phyloP scores from a whole-genome alignment of 2,888 invertebrate genomes.

The Drosophila emarginata region DNA sequence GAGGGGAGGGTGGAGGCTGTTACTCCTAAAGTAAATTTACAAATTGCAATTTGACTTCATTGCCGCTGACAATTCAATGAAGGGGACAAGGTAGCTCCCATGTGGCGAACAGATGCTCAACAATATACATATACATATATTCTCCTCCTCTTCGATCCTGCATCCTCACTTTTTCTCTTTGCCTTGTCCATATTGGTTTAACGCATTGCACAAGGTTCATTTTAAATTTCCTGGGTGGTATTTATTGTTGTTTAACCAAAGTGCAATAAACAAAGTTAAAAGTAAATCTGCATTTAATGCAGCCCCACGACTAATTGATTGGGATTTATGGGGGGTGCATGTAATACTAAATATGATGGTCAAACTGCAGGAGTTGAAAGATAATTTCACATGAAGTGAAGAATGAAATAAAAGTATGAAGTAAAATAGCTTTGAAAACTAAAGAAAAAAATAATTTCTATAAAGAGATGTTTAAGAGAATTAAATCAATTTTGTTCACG shows the following conservation, averaged over 20 bases:
- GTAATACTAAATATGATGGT: conserved; percentile 17
- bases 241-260: conserved; percentile 51
- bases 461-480: too few relatives aligned
- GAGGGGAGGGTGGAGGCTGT: conserved; percentile 1
- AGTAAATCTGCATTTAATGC: conserved; percentile 41
- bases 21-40: background rate
- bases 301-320: conserved; percentile 32
- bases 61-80: conserved; percentile 28
- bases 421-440: background rate
- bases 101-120: conserved; percentile 67
- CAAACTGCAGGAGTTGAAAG: background rate
- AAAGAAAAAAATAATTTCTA: background rate
- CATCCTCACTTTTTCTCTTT: background rate
- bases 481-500: too few relatives aligned
- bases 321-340: conserved; percentile 26
- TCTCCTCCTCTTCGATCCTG: conserved; percentile 11
- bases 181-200: too few relatives aligned
- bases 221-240: conserved; percentile 30
- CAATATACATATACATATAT: too few relatives aligned
- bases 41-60: conserved; percentile 22
- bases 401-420: background rate
- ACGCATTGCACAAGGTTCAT: conserved; percentile 4
- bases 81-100: conserved; percentile 47
- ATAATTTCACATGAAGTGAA: background rate
- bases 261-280: conserved; percentile 50